Conservation (phyloP, 1,140 invertebrate species). For the Lepidurus couesii region DNA sequence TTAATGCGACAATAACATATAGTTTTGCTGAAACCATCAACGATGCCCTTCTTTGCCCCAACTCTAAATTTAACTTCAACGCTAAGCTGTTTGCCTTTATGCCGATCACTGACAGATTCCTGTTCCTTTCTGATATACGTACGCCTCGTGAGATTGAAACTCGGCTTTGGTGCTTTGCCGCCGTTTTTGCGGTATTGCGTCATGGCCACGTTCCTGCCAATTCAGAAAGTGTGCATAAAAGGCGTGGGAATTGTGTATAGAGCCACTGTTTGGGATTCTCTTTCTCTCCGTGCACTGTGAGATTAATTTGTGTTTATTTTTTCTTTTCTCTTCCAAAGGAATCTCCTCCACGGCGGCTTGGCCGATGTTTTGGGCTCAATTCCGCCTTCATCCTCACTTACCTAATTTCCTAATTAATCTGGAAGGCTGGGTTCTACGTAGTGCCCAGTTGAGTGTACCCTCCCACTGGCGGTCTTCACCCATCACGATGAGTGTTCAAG, state of each 20-base stretch:
- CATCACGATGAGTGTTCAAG: slow-evolving; percentile 9
- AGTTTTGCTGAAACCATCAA: no score
- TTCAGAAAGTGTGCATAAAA: background rate
- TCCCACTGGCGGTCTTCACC: background rate
- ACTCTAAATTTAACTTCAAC: no score
- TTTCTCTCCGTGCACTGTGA: no score
- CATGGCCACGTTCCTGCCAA: background rate
- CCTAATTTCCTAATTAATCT: background rate
- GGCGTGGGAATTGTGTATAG: no score
- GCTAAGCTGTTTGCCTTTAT: no score
- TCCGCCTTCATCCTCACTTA: background rate
- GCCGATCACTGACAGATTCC: background rate
- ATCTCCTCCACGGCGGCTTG: background rate
- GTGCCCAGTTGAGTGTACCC: background rate
- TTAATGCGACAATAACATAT: no score
- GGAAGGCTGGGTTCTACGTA: background rate
- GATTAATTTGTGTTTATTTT: background rate
- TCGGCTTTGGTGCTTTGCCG: background rate
- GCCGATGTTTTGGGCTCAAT: background rate
- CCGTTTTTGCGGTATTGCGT: background rate
- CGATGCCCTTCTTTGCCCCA: no score
- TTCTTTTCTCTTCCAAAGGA: background rate
- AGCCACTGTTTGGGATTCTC: no score
- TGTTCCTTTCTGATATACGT: background rate
- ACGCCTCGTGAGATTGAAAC: background rate